Conservation (phyloP, 2,797 vertebrate species). For the Alouatta caraya region DNA sequence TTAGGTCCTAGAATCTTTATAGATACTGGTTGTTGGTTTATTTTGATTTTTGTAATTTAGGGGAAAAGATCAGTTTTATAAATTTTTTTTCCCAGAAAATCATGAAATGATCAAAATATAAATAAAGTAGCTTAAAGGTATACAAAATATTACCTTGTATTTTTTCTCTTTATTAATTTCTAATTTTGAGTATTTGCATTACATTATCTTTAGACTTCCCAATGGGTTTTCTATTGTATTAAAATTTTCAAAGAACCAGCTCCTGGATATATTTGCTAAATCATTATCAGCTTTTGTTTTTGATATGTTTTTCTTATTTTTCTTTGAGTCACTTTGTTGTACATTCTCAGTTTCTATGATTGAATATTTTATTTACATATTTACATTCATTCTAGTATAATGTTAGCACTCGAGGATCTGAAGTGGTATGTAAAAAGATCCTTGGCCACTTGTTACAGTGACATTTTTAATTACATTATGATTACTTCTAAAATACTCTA, state of each 20-base stretch:
- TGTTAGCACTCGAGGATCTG: neutral
- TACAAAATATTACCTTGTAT: neutral
- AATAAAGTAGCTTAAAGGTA: neutral
- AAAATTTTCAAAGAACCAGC: neutral
- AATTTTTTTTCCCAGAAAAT: neutral
- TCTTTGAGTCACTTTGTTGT: neutral
- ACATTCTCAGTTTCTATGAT: neutral
- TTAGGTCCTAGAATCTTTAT: neutral
- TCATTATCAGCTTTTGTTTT: neutral
- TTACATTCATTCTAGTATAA: conserved; percentile 10
- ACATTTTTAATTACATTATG: conserved; percentile 10
- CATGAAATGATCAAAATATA: neutral
- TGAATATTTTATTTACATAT: neutral
- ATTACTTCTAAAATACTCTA: conserved; percentile 12
- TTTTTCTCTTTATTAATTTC: neutral
- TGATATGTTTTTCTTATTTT: neutral
- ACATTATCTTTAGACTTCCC: neutral
- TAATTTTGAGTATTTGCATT: neutral
- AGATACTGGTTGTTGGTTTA: neutral
- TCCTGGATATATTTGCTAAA: neutral
- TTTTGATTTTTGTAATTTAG: neutral
- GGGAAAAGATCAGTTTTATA: neutral
- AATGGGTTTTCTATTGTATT: neutral
- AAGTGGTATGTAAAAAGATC: neutral
- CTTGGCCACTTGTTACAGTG: neutral